Evolutionary conservation across 1,140 invertebrate genomes (phyloP), one percentile per base, ranked within the genome.

Genomic region (Rhyacophila brunnea): DNA sequence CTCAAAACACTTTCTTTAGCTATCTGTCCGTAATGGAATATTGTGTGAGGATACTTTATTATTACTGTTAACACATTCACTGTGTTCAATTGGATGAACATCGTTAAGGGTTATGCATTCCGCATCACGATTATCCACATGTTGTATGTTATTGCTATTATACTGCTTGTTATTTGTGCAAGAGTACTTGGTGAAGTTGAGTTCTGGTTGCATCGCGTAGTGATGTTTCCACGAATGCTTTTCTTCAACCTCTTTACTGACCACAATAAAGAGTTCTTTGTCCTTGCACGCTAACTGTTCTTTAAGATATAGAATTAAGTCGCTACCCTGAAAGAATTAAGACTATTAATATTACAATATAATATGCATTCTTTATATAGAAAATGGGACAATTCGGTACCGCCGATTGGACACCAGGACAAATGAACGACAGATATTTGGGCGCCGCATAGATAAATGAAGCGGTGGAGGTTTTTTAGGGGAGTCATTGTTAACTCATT

Each of bases 221-320:
- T 76, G 74, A 46, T 78, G 71, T 62, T 76, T 77, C 89, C 89
- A 91, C 13, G 80, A 73, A 69, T 87, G 85, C 62, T 81, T 82
- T 62, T 81, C 81, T 53, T 87, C 87, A 1, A 91, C 83, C 66
- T 92, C 88, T 66, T 79, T 81, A 35, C 83, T 84, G 1, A 94
- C 89, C 44, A 96, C 87, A 20, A 96, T 76, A 77, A 96, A 93
- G 19, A 96, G 74, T 81, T 96, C 92, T 66, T 91, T 92, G 62
- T 95, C 90, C 76, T 89, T 90, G 66, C 82, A 85, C 51, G 86
- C 82, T 58, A 95, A 75, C 78, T 95, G 88, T 46, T 88, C 85
- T 70, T 87, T 87, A 19, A 96, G 74, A 77, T 90, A 95, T 34
- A 79, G 70, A 66, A 90, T 78, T 60, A 95, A 77, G 63, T 93